phyloP scores from a whole-genome alignment of 2,113 vertebrate genomes.

The Ciconia maguari region DNA sequence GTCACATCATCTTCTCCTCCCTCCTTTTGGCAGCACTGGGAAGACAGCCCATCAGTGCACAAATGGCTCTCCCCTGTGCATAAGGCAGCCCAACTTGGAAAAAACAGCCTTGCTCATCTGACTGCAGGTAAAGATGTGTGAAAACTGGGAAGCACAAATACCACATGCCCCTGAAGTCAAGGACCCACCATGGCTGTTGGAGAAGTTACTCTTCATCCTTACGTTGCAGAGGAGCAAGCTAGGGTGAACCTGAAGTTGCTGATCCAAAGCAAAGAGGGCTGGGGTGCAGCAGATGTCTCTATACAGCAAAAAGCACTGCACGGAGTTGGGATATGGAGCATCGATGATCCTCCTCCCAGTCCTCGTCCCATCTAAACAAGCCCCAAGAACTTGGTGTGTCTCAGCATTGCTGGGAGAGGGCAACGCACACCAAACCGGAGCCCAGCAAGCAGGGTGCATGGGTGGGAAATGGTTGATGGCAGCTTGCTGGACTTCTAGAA shows the following conservation, averaged over 20 bases:
- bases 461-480: not conserved
- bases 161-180: not conserved
- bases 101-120: not conserved
- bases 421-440: accelerated
- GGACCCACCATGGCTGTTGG: not conserved
- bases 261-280: not conserved
- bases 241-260: not conserved
- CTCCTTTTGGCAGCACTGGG: not conserved
- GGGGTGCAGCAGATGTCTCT: not conserved
- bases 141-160: not conserved
- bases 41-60: not conserved
- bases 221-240: not conserved
- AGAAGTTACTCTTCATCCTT: not conserved
- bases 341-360: accelerated
- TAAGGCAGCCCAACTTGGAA: not conserved
- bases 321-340: not conserved
- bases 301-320: not conserved
- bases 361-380: not conserved
- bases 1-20: not conserved
- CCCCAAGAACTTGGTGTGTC: not conserved
- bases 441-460: not conserved
- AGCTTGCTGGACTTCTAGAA: not conserved
- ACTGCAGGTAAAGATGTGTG: not conserved
- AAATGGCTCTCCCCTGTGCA: not conserved
- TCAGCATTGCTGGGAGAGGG: not conserved